Conservation (phyloP, 1,140 invertebrate genomes). For the Brachionus plicatilis region DNA sequence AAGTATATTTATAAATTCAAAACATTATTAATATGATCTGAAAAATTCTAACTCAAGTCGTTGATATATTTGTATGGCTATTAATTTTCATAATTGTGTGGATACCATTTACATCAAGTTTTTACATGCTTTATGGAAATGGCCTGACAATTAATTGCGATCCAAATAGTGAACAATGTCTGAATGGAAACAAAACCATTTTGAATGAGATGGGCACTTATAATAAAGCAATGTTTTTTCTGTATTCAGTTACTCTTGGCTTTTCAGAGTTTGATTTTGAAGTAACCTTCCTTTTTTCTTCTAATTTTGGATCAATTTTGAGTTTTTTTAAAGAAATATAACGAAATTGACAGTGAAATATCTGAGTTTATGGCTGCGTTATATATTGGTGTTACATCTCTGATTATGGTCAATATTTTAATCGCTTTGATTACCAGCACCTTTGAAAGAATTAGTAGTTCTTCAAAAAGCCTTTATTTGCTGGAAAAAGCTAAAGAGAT, state of each 20-base stretch:
- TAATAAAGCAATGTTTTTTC: not conserved
- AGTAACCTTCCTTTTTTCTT: not conserved
- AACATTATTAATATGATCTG: not conserved
- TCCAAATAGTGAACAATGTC: not conserved
- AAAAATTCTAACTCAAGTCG: not conserved
- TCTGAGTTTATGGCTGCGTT: not conserved
- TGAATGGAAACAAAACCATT: not conserved
- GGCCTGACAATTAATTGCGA: not conserved
- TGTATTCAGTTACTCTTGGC: not conserved
- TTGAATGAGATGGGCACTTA: not conserved
- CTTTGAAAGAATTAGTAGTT: not conserved
- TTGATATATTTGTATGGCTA: not conserved
- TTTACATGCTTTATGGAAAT: slow-evolving; percentile 6
- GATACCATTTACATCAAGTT: slow-evolving; percentile 19
- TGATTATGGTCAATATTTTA: slow-evolving; percentile 8
- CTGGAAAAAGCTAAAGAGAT: slow-evolving; percentile 6
- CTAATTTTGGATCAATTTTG: too few relatives aligned
- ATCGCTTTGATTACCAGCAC: slow-evolving; percentile 1
- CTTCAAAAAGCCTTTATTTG: not conserved
- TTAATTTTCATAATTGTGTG: not conserved
- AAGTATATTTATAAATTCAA: not conserved
- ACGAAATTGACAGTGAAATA: not conserved
- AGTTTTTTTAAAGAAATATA: not conserved
- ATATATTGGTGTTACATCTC: not conserved
- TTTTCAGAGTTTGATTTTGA: not conserved